Conservation (phyloP, 2,113 vertebrate species). For the Circaetus cinerascens region DNA sequence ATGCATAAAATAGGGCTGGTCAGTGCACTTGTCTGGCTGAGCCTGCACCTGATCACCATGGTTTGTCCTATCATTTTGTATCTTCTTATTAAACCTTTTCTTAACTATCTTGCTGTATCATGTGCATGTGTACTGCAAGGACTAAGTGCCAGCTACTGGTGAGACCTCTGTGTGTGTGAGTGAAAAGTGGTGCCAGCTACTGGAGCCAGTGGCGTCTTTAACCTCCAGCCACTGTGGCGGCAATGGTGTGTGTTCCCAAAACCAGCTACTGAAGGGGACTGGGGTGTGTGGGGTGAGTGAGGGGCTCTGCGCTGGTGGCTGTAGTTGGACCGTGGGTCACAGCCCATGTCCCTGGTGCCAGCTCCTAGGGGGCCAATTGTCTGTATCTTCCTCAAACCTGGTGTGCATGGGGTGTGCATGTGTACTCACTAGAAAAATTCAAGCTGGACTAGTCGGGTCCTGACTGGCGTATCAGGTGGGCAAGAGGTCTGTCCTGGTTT, state of each 20-base stretch:
- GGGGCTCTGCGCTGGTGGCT: rapidly evolving
- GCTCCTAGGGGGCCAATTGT: background rate
- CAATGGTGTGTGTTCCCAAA: background rate
- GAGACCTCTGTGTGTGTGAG: too few species aligned
- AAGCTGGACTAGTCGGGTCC: background rate
- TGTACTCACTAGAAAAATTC: background rate
- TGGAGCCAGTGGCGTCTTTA: too few species aligned
- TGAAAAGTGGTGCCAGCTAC: too few species aligned
- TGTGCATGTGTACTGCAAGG: too few species aligned
- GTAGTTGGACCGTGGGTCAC: background rate
- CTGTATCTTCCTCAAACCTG: background rate
- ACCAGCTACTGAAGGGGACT: background rate
- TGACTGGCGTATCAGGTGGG: rapidly evolving
- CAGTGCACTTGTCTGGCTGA: background rate
- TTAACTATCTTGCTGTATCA: background rate
- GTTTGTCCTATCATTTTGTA: background rate
- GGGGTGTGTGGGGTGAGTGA: background rate
- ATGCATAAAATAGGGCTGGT: background rate
- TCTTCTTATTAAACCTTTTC: background rate
- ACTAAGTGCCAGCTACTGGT: too few species aligned
- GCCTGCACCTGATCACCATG: background rate
- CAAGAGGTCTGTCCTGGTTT: background rate
- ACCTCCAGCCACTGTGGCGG: too few species aligned
- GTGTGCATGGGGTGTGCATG: too few species aligned
- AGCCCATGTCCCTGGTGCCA: background rate